Evolutionary conservation across 2,888 invertebrate species (phyloP), one percentile per base, ranked within the genome.

Genomic region (Drosophila tanythrix): DNA sequence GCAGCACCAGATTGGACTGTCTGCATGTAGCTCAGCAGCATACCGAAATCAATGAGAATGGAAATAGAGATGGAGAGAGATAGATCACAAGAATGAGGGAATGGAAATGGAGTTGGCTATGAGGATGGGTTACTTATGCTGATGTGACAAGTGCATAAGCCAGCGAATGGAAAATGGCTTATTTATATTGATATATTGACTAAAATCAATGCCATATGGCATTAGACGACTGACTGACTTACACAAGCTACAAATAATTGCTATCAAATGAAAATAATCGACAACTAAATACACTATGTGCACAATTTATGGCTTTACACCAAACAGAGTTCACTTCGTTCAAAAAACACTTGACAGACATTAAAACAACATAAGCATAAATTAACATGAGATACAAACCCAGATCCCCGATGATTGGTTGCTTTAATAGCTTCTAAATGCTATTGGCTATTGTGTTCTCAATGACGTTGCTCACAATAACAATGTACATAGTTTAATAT

Each of bases 81-180:
- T 46, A 15, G 46, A 15, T 15, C 18, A 38, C 3, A 10, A 10
- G 21, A 21, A 33, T 3, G 15, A 2, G 15, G 33, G 31, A 11
- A 36, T 56, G 35, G 33, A 21, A 46, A 13, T 46, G 21, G 21
- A 21, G 21, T 7, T 46, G 21, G 3, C 13, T 7, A 21, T 7
- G 15, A 25, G 15, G 25, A 46, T 25, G 46, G 27, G 48, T 60
- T 52, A 53, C 66, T 71, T 87, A 78, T 84, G 89, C 89, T 83
- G 83, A 89, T 83, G 83, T 89, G 83, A 83, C 83, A 88, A 86
- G 82, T 88, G 83, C 86, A 88, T 79, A 82, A 79, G 82, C 79
- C 75, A 67, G 58, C 63, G 67, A 59, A 74, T 66, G 72, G 76
- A 74, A 84, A 87, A 87, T 81, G 71, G 59, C 84, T 81, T 83